A percentile compares a stretch with the other conserved stretches of the same genome.
phyloP scores from a whole-genome alignment of 2,113 vertebrate genomes.

The Zosterops hypoxanthus region DNA sequence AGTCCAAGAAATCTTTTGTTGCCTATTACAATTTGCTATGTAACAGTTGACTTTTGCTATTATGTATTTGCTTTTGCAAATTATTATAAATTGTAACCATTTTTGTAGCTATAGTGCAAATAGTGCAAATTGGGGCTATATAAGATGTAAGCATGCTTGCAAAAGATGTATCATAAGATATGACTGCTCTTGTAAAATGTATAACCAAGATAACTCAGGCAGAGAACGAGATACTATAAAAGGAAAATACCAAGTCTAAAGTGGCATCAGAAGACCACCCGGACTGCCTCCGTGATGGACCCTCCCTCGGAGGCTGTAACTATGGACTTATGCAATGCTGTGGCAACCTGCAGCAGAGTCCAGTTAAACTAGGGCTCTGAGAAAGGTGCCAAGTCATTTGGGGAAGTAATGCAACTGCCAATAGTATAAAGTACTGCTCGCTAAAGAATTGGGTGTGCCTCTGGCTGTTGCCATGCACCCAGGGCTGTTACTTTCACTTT shows the following conservation, averaged over 20 bases:
- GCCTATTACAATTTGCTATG: background rate
- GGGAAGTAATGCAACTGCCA: background rate
- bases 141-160: background rate
- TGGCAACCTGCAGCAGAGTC: background rate
- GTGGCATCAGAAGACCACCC: background rate
- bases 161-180: background rate
- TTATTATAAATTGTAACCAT: background rate
- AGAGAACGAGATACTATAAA: background rate
- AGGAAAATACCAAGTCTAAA: background rate
- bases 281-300: background rate
- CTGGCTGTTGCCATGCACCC: background rate
- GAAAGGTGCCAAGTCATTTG: background rate
- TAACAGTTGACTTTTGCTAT: background rate
- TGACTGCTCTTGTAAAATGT: background rate
- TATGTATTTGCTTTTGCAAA: background rate
- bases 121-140: too few species aligned
- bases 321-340: too few species aligned
- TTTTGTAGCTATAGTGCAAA: background rate
- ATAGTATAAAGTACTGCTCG: background rate
- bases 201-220: background rate
- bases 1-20: background rate
- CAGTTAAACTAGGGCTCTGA: fast-evolving
- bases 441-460: background rate
- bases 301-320: too few species aligned
- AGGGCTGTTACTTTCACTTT: background rate